Base-by-base conservation (phyloP, 1,140 invertebrate species). In the Elysia chlorotica region DNA sequence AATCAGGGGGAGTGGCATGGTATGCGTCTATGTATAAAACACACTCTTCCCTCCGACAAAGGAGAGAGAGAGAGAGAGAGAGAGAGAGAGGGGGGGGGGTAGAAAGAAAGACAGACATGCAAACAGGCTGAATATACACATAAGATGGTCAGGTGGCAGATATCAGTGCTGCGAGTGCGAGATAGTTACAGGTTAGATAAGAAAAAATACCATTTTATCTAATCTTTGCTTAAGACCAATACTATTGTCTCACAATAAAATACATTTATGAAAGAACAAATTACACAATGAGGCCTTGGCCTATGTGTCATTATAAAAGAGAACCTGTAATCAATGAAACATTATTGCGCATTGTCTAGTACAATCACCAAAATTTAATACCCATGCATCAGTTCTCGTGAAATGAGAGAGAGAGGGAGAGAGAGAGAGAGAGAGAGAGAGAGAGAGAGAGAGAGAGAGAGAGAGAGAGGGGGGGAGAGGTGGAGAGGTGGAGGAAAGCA, bases 391-490 rank as follows among this genome's bases (percentile, higher is more conserved):
- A 23, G 54, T n/a, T n/a, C n/a, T n/a, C n/a, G n/a, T n/a, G n/a
- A n/a, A n/a, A n/a, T 57, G 54, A 23, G 54, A 23, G 54, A 23
- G 54, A 23, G 54, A 23, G 4, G n/a, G 54, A 6, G 54, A 57
- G 21, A 57, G 54, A 57, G 54, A 57, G 54, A 57, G 54, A 57
- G 54, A 57, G 54, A 57, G 21, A 57, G 54, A 57, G 54, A 57
- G 54, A 57, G 54, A n/a, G 21, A 57, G 54, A 57, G 54, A 57
- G 54, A 57, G 21, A 6, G 54, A 57, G 54, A 57, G 54, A 57
- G 54, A 57, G 54, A 57, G 54, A 57, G 54, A 57, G 54, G n/a
- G 54, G n/a, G n/a, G n/a, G n/a, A n/a, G n/a, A n/a, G n/a, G n/a
- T n/a, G n/a, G n/a, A n/a, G n/a, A n/a, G n/a, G n/a, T n/a, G n/a